A percentile compares a stretch with the other conserved stretches of the same genome.
phyloP scores from a whole-genome alignment of 2,113 vertebrate species.

The human (Homo sapiens) region DNA sequence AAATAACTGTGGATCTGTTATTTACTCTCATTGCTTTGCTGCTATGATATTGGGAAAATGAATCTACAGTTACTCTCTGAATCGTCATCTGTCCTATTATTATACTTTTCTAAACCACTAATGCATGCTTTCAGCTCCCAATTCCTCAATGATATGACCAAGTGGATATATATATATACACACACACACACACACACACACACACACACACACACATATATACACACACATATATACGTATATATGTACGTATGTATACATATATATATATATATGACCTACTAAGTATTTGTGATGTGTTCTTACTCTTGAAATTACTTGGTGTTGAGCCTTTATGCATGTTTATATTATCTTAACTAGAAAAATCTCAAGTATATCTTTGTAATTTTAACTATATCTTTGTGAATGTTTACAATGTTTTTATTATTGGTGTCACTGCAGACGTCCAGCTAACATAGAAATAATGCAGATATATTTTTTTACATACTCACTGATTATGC shows the following conservation, averaged over 20 bases:
- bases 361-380: background rate
- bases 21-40: background rate
- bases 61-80: background rate
- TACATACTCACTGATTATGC: background rate
- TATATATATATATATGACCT: fast-evolving
- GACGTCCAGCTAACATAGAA: background rate
- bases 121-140: background rate
- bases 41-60: background rate
- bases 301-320: background rate
- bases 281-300: background rate
- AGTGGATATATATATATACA: background rate
- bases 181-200: too few species aligned
- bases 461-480: background rate
- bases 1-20: background rate
- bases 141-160: background rate
- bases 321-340: background rate
- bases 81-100: background rate
- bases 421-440: background rate
- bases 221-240: too few species aligned
- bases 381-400: background rate
- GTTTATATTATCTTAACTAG: background rate
- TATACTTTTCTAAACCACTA: background rate
- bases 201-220: too few species aligned
- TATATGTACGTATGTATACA: fast-evolving
- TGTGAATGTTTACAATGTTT: background rate